Conservation (phyloP, 2,888 invertebrate species). For the Andrena minutula region DNA sequence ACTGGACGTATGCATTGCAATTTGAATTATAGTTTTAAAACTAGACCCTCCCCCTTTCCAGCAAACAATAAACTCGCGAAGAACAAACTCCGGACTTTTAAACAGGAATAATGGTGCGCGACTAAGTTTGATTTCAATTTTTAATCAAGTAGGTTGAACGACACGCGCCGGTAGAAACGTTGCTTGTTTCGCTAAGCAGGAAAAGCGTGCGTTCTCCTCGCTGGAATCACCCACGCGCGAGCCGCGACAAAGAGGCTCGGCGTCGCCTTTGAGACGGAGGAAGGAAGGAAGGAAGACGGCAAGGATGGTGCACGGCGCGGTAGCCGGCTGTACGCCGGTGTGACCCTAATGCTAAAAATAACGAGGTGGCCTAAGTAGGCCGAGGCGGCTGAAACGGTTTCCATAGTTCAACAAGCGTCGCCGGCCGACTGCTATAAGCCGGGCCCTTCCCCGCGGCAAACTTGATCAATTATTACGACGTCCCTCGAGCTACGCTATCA, state of each 20-base stretch:
- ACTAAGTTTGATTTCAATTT: too few relatives aligned
- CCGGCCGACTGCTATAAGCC: slow-evolving; percentile 60
- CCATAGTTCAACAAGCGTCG: slow-evolving; percentile 77
- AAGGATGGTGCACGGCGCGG: slow-evolving; percentile 60
- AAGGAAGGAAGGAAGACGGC: slow-evolving; percentile 54
- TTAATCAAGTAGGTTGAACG: slow-evolving; percentile 33
- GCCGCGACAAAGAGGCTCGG: slow-evolving; percentile 8
- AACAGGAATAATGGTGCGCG: too few relatives aligned
- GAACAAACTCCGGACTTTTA: too few relatives aligned
- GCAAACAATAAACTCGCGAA: too few relatives aligned
- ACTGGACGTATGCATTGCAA: not conserved
- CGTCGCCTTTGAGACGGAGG: slow-evolving; percentile 50
- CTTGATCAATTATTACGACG: slow-evolving; percentile 65
- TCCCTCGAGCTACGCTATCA: slow-evolving; percentile 44
- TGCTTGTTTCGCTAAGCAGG: not conserved
- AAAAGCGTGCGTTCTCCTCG: not conserved
- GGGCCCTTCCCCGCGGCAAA: slow-evolving; percentile 44
- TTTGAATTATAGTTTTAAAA: too few relatives aligned
- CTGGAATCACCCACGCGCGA: slow-evolving; percentile 33
- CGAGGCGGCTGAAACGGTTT: slow-evolving; percentile 78
- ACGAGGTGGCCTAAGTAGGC: slow-evolving; percentile 77
- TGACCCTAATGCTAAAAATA: slow-evolving; percentile 83
- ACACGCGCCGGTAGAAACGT: slow-evolving; percentile 11
- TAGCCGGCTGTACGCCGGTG: slow-evolving; percentile 69
- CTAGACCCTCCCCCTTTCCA: too few relatives aligned